Evolutionary conservation across 2,113 vertebrate species (phyloP).

Genomic region (Lepidothrix coronata): DNA sequence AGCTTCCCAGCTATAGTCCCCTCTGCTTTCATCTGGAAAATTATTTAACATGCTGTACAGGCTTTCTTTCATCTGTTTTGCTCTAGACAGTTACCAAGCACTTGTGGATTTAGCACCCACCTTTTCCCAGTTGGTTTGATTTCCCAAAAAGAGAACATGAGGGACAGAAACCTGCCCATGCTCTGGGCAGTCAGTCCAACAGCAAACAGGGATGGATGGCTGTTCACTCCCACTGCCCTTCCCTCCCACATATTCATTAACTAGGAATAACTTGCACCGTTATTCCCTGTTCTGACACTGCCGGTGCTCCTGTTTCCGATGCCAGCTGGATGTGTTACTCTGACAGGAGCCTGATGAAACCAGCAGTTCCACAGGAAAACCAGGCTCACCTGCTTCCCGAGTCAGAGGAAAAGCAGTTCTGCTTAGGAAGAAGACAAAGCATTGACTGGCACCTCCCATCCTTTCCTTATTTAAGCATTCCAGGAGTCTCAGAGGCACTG

Average conservation of each 20-base stretch:
- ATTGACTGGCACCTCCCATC: no score
- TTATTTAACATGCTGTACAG: background rate
- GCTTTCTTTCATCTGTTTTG: background rate
- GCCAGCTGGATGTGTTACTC: background rate
- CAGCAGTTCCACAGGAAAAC: background rate
- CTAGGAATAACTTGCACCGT: no score
- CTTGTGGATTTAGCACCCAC: background rate
- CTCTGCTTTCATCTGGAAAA: background rate
- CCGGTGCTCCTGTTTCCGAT: background rate
- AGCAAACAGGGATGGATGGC: no score
- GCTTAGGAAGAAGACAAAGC: background rate
- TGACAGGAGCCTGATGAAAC: background rate
- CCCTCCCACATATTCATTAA: fast-evolving
- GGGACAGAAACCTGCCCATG: fast-evolving
- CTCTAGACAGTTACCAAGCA: background rate
- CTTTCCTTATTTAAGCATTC: background rate
- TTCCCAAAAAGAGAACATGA: background rate
- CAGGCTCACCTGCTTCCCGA: background rate
- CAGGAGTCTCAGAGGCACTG: background rate
- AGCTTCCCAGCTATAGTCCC: background rate
- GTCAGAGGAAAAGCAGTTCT: background rate
- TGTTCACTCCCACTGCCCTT: background rate
- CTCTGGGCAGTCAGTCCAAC: background rate
- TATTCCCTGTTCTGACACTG: background rate
- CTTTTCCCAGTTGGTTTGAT: background rate